A percentile compares a stretch with the other conserved stretches of the same genome.
These are phyloP conservation scores for Orchestia grillus DNA, from an alignment of 1,140 invertebrate species.

Conservation along the genomic window DNA sequence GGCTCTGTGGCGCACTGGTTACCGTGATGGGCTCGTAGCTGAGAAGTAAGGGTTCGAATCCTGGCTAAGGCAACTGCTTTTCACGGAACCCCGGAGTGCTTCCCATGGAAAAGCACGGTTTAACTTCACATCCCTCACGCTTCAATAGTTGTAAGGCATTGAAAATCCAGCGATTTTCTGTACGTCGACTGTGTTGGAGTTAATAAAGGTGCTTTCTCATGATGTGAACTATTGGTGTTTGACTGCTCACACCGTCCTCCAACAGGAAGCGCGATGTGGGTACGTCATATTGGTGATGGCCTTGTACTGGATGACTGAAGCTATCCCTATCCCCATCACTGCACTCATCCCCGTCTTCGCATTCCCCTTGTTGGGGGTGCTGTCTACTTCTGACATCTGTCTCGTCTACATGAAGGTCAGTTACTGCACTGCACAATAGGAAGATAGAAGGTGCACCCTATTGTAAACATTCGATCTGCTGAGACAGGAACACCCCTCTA, in stretches of 20 bases:
- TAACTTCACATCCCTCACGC: no score
- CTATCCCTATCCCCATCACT: slow-evolving; percentile 84
- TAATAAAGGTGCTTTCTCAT: no score
- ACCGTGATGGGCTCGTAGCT: no score
- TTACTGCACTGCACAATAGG: not conserved
- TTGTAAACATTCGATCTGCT: not conserved
- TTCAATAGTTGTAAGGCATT: no score
- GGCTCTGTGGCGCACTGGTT: no score
- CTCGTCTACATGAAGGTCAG: slow-evolving; percentile 82
- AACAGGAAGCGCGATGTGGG: slow-evolving; percentile 75
- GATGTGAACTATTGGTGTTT: no score
- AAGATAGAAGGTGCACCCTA: not conserved
- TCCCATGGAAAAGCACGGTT: no score
- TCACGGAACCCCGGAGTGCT: no score
- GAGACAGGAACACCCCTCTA: not conserved
- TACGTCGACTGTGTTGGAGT: no score
- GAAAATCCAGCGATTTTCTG: no score
- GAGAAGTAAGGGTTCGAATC: no score
- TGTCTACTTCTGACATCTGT: slow-evolving; percentile 77
- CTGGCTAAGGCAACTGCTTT: no score
- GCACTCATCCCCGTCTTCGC: slow-evolving; percentile 86
- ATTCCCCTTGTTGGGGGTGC: slow-evolving; percentile 77
- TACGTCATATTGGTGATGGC: slow-evolving; percentile 87
- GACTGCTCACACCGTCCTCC: not conserved
- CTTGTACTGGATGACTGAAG: slow-evolving; percentile 87